phyloP scores from a whole-genome alignment of 1,140 invertebrate genomes.

The Diploscapter pachys region DNA sequence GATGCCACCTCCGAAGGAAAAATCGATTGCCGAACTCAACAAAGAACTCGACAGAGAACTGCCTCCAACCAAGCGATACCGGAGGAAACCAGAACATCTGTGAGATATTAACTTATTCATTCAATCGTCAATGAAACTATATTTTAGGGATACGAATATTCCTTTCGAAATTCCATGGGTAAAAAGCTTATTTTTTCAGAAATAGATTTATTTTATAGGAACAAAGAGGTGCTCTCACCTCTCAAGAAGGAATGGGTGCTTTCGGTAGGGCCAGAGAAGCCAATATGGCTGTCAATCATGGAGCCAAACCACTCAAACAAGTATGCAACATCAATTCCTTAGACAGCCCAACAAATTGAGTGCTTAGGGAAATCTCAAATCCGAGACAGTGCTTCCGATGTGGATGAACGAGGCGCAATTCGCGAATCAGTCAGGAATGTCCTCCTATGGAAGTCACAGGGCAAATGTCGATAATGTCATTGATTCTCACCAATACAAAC shows the following conservation, averaged over 20 bases:
- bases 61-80: slow-evolving; percentile 17
- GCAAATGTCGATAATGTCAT: slow-evolving; percentile 21
- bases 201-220: slow-evolving; percentile 6
- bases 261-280: slow-evolving; percentile 27
- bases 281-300: slow-evolving; percentile 25
- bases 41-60: slow-evolving; percentile 12
- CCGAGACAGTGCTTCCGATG: slow-evolving; percentile 25
- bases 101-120: slow-evolving; percentile 3
- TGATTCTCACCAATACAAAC: slow-evolving; percentile 30
- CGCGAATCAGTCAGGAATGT: slow-evolving; percentile 18
- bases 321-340: neutral
- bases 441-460: slow-evolving; percentile 21
- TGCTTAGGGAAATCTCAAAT: slow-evolving; percentile 21
- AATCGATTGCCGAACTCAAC: slow-evolving; percentile 13
- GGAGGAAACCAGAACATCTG: slow-evolving; percentile 21
- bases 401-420: slow-evolving; percentile 19
- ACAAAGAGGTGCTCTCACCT: slow-evolving; percentile 28
- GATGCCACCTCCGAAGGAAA: slow-evolving; percentile 13
- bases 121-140: neutral
- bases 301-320: slow-evolving; percentile 30
- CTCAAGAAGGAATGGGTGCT: slow-evolving; percentile 34
- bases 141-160: slow-evolving; percentile 23
- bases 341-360: neutral
- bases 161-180: slow-evolving; percentile 27
- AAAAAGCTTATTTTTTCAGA: slow-evolving; percentile 12